Evolutionary conservation across 2,888 invertebrate genomes (phyloP), one percentile per base, ranked within the genome.

Genomic region (Tipula lateralis): DNA sequence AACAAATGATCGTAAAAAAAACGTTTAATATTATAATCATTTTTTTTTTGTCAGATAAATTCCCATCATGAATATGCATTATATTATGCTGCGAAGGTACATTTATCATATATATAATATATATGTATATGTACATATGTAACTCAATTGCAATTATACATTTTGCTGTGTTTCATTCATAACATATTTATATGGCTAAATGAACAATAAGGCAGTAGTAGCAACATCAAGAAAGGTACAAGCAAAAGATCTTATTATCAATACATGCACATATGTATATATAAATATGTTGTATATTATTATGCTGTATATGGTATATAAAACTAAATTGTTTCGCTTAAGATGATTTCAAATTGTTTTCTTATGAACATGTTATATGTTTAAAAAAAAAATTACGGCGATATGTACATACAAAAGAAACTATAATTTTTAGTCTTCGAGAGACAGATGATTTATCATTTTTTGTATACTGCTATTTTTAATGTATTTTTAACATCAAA

Each of bases 401-500:
- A 66, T 66, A 66, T 66, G 66, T 66, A 66, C 24, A 66, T 24
- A 66, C 66, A 66, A 66, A 66, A 66, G 66, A 66, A 24, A 24
- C 24, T 66, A 9, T 24, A 24, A 66, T 7, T 66, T 66, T 66
- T 66, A 24, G 66, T 24, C 24, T 66, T 66, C 9, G 24, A 66
- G 66, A 66, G 66, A 66, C 66, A 66, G 66, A 66, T 66, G 66
- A 66, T 66, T 66, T 66, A 66, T 66, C 66, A 66, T 66, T 66
- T 66, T 66, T 19, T 66, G 19, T 24, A n/a, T n/a, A 24, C 66
- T 66, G 66, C 24, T 66, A 66, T 66, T 66, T 66, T 50, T 50
- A 50, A 16, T 50, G 19, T 66, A 12, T 12, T 66, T 66, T 24
- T 6, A 66, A 66, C 66, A 66, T 66, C 66, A 9, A 66, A 66